Evolutionary conservation across 2,888 invertebrate species (phyloP).

Genomic region (Caenorhabditis panamensis): DNA sequence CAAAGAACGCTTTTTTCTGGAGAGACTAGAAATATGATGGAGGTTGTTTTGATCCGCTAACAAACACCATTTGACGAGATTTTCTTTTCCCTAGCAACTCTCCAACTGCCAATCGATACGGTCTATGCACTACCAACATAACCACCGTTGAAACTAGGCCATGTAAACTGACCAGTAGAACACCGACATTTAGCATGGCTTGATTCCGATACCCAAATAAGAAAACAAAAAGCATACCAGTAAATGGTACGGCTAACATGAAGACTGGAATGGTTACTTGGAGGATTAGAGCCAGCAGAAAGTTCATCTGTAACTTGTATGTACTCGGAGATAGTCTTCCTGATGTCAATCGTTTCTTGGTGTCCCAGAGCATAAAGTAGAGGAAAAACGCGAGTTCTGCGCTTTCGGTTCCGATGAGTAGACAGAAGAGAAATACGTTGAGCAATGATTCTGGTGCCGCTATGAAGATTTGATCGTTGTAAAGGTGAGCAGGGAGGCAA

Average conservation of each 20-base stretch:
- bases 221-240: background rate
- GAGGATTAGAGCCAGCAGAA: background rate
- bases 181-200: background rate
- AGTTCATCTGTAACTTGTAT: background rate
- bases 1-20: too few species aligned
- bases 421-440: too few species aligned
- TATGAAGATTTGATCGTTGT: background rate
- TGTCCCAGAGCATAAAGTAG: background rate
- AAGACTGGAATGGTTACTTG: constrained; percentile 2
- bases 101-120: constrained; percentile 7
- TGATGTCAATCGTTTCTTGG: background rate
- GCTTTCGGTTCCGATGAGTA: background rate
- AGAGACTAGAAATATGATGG: too few species aligned
- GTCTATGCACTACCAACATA: constrained; percentile 1
- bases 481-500: background rate
- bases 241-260: background rate
- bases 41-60: too few species aligned
- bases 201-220: constrained; percentile 5
- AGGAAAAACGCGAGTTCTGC: background rate
- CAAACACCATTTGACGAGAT: too few species aligned
- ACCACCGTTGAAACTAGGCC: constrained; percentile 1
- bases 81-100: too few species aligned
- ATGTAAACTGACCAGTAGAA: background rate
- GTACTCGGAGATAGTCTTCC: background rate
- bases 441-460: too few species aligned